phyloP scores from a whole-genome alignment of 2,888 invertebrate genomes.

The Mythimna albipuncta region DNA sequence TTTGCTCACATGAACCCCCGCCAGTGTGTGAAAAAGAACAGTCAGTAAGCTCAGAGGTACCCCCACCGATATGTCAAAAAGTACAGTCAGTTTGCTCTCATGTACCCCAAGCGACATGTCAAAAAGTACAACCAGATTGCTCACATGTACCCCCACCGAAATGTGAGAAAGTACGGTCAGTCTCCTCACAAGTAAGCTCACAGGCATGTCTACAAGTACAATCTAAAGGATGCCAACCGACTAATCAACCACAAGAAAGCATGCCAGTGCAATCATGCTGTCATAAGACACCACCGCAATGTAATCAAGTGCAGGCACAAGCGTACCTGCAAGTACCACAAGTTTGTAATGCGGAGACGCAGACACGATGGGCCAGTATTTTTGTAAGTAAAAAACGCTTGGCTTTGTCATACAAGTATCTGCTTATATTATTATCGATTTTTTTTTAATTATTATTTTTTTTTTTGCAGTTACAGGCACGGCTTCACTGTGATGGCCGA shows the following conservation, averaged over 20 bases:
- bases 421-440: background rate
- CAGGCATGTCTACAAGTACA: background rate
- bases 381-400: slow-evolving; percentile 71
- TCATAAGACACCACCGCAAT: background rate
- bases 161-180: slow-evolving; percentile 1
- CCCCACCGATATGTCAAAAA: slow-evolving; percentile 1
- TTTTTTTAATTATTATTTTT: slow-evolving; percentile 13
- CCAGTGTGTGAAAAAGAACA: background rate
- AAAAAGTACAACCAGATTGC: background rate
- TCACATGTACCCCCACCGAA: background rate
- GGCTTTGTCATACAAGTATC: no score
- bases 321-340: background rate
- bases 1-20: background rate
- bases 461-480: slow-evolving; percentile 80
- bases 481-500: slow-evolving; percentile 73
- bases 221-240: background rate
- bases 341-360: slow-evolving; percentile 66
- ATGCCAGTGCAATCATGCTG: no score
- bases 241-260: slow-evolving; percentile 8
- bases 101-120: background rate
- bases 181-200: background rate
- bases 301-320: slow-evolving; percentile 10
- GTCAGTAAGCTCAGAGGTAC: background rate
- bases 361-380: slow-evolving; percentile 79
- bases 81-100: background rate